Conservation (phyloP, 2,113 vertebrate genomes). For the Thamnophis sirtalis region DNA sequence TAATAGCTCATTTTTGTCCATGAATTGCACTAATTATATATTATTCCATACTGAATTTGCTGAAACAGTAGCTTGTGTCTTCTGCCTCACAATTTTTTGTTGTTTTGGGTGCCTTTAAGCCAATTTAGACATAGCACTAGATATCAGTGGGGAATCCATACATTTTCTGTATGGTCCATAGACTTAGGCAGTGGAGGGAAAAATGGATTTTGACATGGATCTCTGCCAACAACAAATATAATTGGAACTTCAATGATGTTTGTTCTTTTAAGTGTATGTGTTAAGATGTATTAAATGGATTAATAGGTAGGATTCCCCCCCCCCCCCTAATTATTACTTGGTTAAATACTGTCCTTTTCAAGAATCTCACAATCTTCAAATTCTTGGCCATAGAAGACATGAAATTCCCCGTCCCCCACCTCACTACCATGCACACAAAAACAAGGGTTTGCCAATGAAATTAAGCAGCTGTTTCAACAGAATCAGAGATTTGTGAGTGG, state of each 20-base stretch:
- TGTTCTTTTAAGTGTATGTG: background rate
- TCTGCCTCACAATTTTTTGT: background rate
- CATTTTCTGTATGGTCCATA: background rate
- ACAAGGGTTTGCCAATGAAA: slow-evolving; percentile 68
- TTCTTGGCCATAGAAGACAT: slow-evolving; percentile 57
- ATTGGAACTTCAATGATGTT: background rate
- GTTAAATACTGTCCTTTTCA: slow-evolving; percentile 49
- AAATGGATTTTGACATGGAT: slow-evolving; percentile 8
- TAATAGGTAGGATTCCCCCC: slow-evolving; percentile 27
- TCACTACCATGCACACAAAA: slow-evolving; percentile 54
- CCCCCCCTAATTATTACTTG: slow-evolving; percentile 46
- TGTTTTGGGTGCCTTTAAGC: background rate
- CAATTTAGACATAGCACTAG: background rate
- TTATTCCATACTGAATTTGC: background rate
- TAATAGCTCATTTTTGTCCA: background rate
- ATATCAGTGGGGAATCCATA: background rate
- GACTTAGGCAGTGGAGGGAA: background rate
- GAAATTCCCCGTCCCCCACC: slow-evolving; percentile 55
- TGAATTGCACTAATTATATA: background rate
- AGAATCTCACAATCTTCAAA: slow-evolving; percentile 47
- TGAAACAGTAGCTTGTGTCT: background rate
- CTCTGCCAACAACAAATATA: background rate
- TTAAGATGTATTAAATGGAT: background rate
- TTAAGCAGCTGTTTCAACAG: slow-evolving; percentile 65
- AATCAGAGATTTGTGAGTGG: background rate